Evolutionary conservation across 2,888 invertebrate genomes (phyloP).

Genomic region (Plusia festucae): DNA sequence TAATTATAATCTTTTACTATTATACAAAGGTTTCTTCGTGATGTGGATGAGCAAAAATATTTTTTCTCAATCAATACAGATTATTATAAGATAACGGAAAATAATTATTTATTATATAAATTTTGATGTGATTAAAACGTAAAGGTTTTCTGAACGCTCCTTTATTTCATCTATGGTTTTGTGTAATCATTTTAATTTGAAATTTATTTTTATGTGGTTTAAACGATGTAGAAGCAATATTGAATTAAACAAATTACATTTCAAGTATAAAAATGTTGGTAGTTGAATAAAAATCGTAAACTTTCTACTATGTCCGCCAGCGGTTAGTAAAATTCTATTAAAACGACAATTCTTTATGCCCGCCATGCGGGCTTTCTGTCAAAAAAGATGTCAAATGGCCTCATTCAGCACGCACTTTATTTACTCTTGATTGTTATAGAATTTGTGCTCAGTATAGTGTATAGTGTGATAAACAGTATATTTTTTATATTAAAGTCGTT

Average conservation of each 20-base stretch:
- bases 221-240: background rate
- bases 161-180: conserved; percentile 27
- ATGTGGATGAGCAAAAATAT: too few species aligned
- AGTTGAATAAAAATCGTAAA: background rate
- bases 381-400: conserved; percentile 76
- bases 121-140: background rate
- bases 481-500: conserved; percentile 61
- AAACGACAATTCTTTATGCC: conserved; percentile 36
- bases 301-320: background rate
- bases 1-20: too few species aligned
- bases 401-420: conserved; percentile 66
- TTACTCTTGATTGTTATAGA: conserved; percentile 73
- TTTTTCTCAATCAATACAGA: too few species aligned
- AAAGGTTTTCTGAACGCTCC: background rate
- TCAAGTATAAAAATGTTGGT: background rate
- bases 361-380: conserved; percentile 61
- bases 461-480: conserved; percentile 55
- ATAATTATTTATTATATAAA: too few species aligned
- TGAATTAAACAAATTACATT: background rate
- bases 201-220: conserved; percentile 12
- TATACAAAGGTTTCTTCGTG: too few species aligned
- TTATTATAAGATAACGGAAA: too few species aligned
- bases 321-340: background rate
- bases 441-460: conserved; percentile 71
- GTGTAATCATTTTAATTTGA: conserved; percentile 23